Conservation (phyloP, 1,140 invertebrate species). For the Heliconius eleuchia region DNA sequence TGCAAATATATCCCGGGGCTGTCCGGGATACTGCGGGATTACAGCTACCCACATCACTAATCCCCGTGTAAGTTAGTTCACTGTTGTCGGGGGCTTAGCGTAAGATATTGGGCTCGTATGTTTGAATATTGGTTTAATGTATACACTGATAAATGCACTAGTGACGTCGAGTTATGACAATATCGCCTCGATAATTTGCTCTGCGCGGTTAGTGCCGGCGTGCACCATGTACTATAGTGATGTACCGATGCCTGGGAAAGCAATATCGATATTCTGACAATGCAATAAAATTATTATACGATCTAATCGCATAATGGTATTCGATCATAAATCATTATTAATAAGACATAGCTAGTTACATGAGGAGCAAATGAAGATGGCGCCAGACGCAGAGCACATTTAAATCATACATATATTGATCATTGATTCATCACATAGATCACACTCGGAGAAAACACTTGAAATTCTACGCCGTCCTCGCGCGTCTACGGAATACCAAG, state of each 20-base stretch:
- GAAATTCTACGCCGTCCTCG: conserved; percentile 47
- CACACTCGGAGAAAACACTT: conserved; percentile 57
- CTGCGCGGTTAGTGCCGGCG: conserved; percentile 37
- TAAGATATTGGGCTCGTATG: conserved; percentile 62
- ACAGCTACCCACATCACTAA: conserved; percentile 61
- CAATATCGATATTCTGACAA: conserved; percentile 31
- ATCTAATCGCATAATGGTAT: conserved; percentile 32
- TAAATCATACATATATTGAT: conserved; percentile 49
- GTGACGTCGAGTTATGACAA: conserved; percentile 48
- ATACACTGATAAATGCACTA: conserved; percentile 43
- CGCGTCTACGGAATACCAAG: conserved; percentile 47
- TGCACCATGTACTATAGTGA: conserved; percentile 22
- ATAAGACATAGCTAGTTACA: conserved; percentile 44
- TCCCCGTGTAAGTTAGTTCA: conserved; percentile 56
- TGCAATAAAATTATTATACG: conserved; percentile 25
- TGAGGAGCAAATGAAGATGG: conserved; percentile 43
- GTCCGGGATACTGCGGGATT: conserved; percentile 59
- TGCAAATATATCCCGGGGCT: conserved; percentile 65
- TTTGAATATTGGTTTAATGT: conserved; percentile 57
- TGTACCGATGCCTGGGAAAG: conserved; percentile 11
- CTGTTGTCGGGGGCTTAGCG: conserved; percentile 62
- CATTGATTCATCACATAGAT: conserved; percentile 60
- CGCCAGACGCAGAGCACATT: conserved; percentile 52
- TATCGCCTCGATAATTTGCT: conserved; percentile 41
- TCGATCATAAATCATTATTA: conserved; percentile 45